Percentiles rank a stretch among this genome's conserved stretches.
phyloP scores from a whole-genome alignment of 2,797 vertebrate species.

The Sebastiscus tertius region DNA sequence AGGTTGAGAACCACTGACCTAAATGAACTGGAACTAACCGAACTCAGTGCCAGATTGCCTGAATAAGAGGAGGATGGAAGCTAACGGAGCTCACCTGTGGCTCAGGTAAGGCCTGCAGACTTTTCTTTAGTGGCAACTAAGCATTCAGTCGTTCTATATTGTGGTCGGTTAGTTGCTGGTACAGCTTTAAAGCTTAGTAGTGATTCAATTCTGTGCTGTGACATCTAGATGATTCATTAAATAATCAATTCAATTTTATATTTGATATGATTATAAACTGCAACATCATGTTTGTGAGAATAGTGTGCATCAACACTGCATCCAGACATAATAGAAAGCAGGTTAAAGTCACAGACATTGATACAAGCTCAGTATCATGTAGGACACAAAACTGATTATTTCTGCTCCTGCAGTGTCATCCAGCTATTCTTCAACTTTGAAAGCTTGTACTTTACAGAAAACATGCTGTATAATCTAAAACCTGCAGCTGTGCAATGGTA shows the following conservation, averaged over 20 bases:
- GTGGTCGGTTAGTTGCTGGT: not conserved
- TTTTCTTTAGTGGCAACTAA: too few relatives aligned
- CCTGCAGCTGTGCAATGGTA: conserved; percentile 38
- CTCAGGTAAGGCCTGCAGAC: too few relatives aligned
- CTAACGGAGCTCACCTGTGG: too few relatives aligned
- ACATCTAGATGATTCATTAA: not conserved
- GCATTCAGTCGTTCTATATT: too few relatives aligned
- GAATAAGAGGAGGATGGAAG: too few relatives aligned
- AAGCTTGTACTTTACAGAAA: conserved; percentile 16
- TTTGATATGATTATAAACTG: not conserved
- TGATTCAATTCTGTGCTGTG: not conserved
- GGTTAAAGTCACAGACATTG: conserved; percentile 4
- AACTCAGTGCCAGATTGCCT: too few relatives aligned
- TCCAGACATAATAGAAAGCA: not conserved
- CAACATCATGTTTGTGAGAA: not conserved
- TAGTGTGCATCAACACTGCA: not conserved
- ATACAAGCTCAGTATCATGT: conserved; percentile 9
- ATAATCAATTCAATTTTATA: not conserved
- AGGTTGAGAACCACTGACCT: not conserved
- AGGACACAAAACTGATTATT: conserved; percentile 31
- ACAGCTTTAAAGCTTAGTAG: not conserved
- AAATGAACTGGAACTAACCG: too few relatives aligned
- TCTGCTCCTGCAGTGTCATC: conserved; percentile 5
- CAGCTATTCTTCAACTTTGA: conserved; percentile 18
- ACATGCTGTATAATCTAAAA: conserved; percentile 32